Base-by-base conservation (phyloP, 1,140 invertebrate genomes). In the Amyelois transitella region DNA sequence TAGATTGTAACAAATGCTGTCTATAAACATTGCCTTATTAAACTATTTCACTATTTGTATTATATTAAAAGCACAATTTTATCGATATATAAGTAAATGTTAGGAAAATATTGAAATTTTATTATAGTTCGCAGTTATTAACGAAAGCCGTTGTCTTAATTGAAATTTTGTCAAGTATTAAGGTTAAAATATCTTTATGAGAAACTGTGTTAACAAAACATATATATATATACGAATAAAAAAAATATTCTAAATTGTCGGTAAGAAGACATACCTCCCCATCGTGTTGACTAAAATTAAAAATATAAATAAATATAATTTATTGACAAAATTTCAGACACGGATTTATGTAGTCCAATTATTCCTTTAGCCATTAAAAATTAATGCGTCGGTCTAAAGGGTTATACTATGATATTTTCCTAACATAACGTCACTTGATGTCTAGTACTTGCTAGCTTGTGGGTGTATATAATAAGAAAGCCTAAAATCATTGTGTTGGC, bases 381-480 rank as follows among this genome's bases (percentile, higher is more conserved):
- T 8, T 2, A 38, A 2, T 14, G 7, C 25, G 25, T 12, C 25
- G 10, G 25, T 32, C 25, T 32, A 32, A 32, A 10, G 8, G 8
- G 10, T 38, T 12, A 38, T 38, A 28, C n/a, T 12, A 6, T 14
- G 32, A 61, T 65, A 62, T 65, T 69, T 64, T 62, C 49, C 43
- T 50, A 57, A 38, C 44, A 55, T 20, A n/a, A 12, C 12, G 18
- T 48, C n/a, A 3, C 17, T 53, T 58, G 58, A 24, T 51, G 69
- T 72, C 60, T 72, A 72, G 69, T 62, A 63, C 43, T 54, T 47
- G 69, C 69, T 72, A 72, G 69, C 69, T 71, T 64, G 59, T 66
- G 64, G 61, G 52, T 58, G 50, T 60, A 22, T 38, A 38, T 12
- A 14, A 8, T 38, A 38, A 38, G 32, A 12, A 14, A 38, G 32